Evolutionary conservation across 2,797 vertebrate species (phyloP).

Genomic region (Potorous gilbertii): DNA sequence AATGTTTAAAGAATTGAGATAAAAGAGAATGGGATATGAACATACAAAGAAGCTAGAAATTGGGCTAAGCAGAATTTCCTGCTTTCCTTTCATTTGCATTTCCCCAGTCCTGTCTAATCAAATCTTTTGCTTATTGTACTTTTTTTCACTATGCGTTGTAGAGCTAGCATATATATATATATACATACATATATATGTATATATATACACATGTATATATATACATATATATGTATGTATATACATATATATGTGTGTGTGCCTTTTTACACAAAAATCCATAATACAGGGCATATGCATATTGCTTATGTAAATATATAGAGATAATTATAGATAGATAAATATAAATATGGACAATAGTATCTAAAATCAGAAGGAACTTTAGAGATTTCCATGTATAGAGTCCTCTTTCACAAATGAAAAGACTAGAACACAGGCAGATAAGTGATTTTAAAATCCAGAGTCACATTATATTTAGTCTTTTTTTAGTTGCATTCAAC

Average conservation of each 20-base stretch:
- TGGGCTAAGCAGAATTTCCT: not conserved
- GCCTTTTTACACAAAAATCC: too few relatives aligned
- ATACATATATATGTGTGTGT: too few relatives aligned
- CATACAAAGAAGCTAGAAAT: not conserved
- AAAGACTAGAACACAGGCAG: not conserved
- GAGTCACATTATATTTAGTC: not conserved
- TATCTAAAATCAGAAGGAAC: not conserved
- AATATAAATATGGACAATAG: not conserved
- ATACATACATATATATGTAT: too few relatives aligned
- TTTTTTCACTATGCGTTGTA: not conserved
- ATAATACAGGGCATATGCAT: too few relatives aligned
- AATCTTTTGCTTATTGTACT: not conserved
- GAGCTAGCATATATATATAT: not conserved
- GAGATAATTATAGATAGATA: too few relatives aligned
- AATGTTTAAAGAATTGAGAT: not conserved
- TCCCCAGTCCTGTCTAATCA: not conserved
- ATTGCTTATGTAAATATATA: too few relatives aligned
- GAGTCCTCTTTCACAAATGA: not conserved
- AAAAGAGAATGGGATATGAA: not conserved
- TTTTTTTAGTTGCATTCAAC: not conserved
- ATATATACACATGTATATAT: too few relatives aligned
- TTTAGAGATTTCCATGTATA: not conserved
- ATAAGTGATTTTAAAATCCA: not conserved
- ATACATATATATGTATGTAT: too few relatives aligned
- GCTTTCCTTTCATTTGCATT: not conserved